Conservation (phyloP, 2,113 vertebrate species). For the Lycocorax pyrrhopterus region DNA sequence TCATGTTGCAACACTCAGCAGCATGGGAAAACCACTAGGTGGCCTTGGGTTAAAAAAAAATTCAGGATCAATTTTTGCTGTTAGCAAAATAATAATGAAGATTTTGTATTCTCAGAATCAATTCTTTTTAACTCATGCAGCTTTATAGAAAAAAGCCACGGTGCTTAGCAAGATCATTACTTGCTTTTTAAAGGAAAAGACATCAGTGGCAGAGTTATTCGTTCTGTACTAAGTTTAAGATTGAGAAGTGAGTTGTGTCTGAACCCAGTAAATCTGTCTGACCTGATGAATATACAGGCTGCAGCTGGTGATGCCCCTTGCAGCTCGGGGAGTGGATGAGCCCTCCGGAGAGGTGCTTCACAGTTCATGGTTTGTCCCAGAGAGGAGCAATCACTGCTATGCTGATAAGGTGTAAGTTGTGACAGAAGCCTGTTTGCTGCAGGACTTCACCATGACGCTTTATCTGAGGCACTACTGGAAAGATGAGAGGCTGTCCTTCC, state of each 20-base stretch:
- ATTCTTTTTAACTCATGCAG: background rate
- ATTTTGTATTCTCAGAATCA: background rate
- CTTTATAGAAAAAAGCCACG: background rate
- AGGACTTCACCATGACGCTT: slow-evolving; percentile 98
- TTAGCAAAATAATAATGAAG: background rate
- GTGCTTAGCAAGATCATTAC: background rate
- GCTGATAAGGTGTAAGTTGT: background rate
- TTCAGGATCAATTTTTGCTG: background rate
- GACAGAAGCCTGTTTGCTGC: background rate
- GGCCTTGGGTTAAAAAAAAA: slow-evolving; percentile 71
- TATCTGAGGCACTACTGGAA: slow-evolving; percentile 98
- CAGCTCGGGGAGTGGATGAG: background rate
- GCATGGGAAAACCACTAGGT: background rate
- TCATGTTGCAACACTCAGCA: background rate
- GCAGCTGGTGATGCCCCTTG: background rate
- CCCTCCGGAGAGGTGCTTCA: background rate
- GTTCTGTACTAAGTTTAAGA: background rate
- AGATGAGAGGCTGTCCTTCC: slow-evolving; percentile 90
- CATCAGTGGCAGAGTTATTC: background rate
- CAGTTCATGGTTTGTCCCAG: background rate
- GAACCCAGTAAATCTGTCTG: background rate
- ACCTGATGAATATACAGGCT: background rate
- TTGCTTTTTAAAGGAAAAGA: background rate
- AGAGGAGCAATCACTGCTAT: background rate
- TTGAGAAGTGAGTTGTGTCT: background rate